Base-by-base conservation (phyloP, 2,888 invertebrate species). In the Lepeophtheirus nordmannii region DNA sequence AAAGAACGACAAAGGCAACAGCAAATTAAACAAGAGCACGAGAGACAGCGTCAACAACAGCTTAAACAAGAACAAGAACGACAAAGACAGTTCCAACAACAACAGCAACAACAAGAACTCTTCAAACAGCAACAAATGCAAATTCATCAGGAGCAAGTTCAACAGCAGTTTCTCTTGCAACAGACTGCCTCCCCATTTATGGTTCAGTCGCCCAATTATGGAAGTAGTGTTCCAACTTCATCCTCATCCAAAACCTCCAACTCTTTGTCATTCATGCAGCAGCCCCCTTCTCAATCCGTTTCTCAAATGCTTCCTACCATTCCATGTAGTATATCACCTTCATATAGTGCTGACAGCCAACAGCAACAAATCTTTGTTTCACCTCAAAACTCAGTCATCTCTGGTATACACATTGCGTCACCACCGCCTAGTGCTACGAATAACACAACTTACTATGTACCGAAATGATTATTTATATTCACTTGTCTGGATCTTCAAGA, bases 51-150 rank as follows among this genome's bases (percentile, higher is more conserved):
- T 17, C n/a, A 38, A 38, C 62, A 62, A 40, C 62, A 62, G 39
- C 62, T 22, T 12, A n/a, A 22, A 17, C 39, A 30, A 22, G 57
- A 58, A 2, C n/a, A 58, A 23, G 22, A 58, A 58, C n/a, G 22
- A 20, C n/a, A 14, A 22, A 20, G 17, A 12, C 38, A 38, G 38
- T n/a, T n/a, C 14, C 62, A 39, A 10, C 62, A 62, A 22, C 22
- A 37, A 22, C 56, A 17, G 11, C n/a, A 63, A 17, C 63, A 63
- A 30, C 63, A 63, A 56, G 20, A 61, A 11, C 2, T 61, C n/a
- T 30, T 61, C 12, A 22, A 23, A n/a, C 61, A 61, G 37, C 61
- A 30, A 8, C 61, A 61, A 37, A 17, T 46, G 14, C 53, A 46
- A 46, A 46, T 46, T 17, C 53, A 46, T 46, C 53, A 46, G 8